Base-by-base conservation (phyloP, 2,888 invertebrate species). In the Hyppa rectilinea region DNA sequence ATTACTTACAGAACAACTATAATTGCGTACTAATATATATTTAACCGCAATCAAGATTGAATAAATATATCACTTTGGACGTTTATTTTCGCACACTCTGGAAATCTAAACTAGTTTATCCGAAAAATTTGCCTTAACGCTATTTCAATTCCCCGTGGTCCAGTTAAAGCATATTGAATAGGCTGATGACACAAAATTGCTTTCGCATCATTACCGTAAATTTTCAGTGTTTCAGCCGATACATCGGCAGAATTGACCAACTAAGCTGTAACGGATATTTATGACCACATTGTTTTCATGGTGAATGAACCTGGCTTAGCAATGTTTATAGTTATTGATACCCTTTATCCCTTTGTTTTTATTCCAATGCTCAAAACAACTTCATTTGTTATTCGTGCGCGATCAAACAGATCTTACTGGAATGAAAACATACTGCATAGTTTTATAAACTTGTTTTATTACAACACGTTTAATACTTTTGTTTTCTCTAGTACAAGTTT, bases 191-290 rank as follows among this genome's bases (percentile, higher is more conserved):
- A 75, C 71, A 78, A 75, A 81, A 85, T 85, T 76, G 85, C 84
- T 83, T 86, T 83, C 79, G 77, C 69, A 59, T 78, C 72, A 83
- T 85, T 81, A 83, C 61, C 75, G 75, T 87, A 83, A 85, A 86
- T 85, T 76, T 74, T 67, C 79, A 68, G 75, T 75, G 83, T 85
- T 84, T 82, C 64, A 65, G 36, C 69, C 68, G 69, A 82, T 77
- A 80, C 80, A 78, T 75, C 67, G 79, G 38, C 67, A 45, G 71
- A 81, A 84, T 83, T 74, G 77, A 78, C 80, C 80, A 80, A 83
- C 83, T 86, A 86, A 87, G 73, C 85, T 82, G 75, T 81, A 86
- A 86, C 75, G 62, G 61, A 72, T 78, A 86, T 86, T 85, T 87
- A 87, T 85, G 60, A 59, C 36, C 71, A 60, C 73, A 81, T 85